Evolutionary conservation across 2,888 invertebrate species (phyloP).

Genomic region (Drosophila antonietae): DNA sequence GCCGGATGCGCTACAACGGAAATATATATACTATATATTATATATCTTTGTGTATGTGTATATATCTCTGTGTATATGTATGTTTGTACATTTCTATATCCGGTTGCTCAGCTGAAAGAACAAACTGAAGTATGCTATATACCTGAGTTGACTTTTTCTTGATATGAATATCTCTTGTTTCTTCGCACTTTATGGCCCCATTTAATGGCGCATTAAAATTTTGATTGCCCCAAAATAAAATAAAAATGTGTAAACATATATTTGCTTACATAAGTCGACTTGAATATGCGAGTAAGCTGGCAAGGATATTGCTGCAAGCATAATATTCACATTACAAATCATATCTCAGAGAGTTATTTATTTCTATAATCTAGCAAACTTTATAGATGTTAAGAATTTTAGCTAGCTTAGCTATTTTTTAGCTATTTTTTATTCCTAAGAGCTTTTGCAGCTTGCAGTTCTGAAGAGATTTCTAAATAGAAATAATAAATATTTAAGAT

Average conservation of each 20-base stretch:
- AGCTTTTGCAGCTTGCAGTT: too few species aligned
- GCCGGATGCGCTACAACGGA: slow-evolving; percentile 21
- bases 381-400: too few species aligned
- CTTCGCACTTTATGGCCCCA: slow-evolving; percentile 64
- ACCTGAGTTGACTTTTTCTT: slow-evolving; percentile 16
- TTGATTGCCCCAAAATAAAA: slow-evolving; percentile 65
- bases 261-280: slow-evolving; percentile 13
- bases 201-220: slow-evolving; percentile 77
- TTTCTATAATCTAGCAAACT: too few species aligned
- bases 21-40: neutral
- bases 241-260: slow-evolving; percentile 46
- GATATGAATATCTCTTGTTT: slow-evolving; percentile 19
- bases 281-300: neutral
- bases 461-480: too few species aligned
- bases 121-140: slow-evolving; percentile 10
- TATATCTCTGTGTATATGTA: neutral
- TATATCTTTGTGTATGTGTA: neutral
- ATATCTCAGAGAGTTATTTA: too few species aligned
- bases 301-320: too few species aligned
- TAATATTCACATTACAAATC: too few species aligned
- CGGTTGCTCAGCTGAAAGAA: slow-evolving; percentile 4
- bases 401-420: too few species aligned
- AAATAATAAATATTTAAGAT: too few species aligned
- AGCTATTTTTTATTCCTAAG: too few species aligned
- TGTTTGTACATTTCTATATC: neutral